phyloP scores from a whole-genome alignment of 2,797 vertebrate species.

The Loriculus beryllinus region DNA sequence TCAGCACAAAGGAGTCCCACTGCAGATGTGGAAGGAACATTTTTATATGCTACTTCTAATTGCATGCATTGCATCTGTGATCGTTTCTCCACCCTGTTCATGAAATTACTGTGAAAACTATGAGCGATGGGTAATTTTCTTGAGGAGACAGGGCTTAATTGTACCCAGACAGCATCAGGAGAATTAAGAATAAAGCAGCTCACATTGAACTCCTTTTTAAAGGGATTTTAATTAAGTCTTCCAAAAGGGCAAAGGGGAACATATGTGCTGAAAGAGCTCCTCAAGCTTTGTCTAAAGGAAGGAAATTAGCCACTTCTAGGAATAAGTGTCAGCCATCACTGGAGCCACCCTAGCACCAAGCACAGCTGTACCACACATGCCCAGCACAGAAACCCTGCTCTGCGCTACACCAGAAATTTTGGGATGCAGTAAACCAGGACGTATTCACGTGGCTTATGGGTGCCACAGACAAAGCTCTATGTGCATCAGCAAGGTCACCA shows the following conservation, averaged over 20 bases:
- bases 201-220: background rate
- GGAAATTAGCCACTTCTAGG: background rate
- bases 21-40: accelerated
- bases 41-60: background rate
- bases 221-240: constrained; percentile 28
- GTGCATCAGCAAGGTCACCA: background rate
- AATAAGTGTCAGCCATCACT: accelerated
- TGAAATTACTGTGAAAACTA: background rate
- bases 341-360: background rate
- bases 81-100: background rate
- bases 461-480: background rate
- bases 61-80: background rate
- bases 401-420: background rate
- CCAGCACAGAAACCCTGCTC: background rate
- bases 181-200: constrained; percentile 22
- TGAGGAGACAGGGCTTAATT: background rate
- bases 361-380: background rate
- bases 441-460: accelerated
- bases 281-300: background rate
- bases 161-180: background rate
- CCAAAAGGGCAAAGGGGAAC: background rate
- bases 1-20: background rate
- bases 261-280: background rate
- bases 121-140: background rate
- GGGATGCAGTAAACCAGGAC: background rate